Evolutionary conservation across 2,888 invertebrate species (phyloP).

Genomic region (Acanthococcus lagerstroemiae): DNA sequence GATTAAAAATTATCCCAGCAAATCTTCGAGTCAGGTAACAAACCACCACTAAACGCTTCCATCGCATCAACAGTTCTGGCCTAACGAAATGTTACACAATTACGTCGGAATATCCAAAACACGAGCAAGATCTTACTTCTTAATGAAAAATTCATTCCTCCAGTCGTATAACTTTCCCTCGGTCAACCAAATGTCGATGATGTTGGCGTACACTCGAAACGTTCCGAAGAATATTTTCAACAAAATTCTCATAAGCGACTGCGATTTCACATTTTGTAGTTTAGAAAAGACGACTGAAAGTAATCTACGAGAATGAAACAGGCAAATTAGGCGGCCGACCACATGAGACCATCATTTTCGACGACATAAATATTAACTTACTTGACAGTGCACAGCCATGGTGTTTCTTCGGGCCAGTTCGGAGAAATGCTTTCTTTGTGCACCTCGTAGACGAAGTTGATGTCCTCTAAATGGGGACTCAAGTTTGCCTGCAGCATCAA

Average conservation of each 20-base stretch:
- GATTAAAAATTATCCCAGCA: too few relatives aligned
- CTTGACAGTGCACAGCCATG: background rate
- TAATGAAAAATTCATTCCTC: conserved; percentile 18
- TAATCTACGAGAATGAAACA: background rate
- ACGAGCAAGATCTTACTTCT: background rate
- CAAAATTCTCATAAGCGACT: background rate
- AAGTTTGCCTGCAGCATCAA: background rate
- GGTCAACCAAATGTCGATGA: conserved; percentile 4
- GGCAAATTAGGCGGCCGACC: too few relatives aligned
- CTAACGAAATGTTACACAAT: too few relatives aligned
- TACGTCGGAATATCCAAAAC: too few relatives aligned
- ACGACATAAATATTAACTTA: background rate
- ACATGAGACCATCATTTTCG: too few relatives aligned
- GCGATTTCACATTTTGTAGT: background rate
- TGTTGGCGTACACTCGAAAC: conserved; percentile 9
- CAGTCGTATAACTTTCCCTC: conserved; percentile 4
- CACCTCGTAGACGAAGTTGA: conserved; percentile 1
- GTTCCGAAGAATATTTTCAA: conserved; percentile 9
- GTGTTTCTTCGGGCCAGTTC: background rate
- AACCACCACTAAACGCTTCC: too few relatives aligned
- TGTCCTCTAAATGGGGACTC: background rate
- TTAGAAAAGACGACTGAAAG: background rate
- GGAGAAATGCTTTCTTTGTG: background rate
- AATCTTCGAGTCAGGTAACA: too few relatives aligned
- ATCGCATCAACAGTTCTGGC: too few relatives aligned